Evolutionary conservation across 2,888 invertebrate genomes (phyloP).

Genomic region (Tiphia femorata): DNA sequence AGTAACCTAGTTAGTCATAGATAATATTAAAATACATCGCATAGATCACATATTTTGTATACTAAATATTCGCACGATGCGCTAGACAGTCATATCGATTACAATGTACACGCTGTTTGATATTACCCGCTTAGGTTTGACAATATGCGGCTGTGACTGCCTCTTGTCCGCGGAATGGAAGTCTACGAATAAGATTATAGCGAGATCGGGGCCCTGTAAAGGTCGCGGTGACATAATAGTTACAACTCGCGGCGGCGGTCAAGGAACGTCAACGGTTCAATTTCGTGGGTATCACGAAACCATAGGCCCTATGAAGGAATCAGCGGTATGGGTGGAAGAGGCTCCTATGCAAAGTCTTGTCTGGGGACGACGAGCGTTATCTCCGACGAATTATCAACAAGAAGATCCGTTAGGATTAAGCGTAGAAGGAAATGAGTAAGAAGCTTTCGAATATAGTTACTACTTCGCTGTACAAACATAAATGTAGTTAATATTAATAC

Average conservation of each 20-base stretch:
- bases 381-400: constrained; percentile 87
- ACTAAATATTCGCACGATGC: no score
- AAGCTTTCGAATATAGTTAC: background rate
- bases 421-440: constrained; percentile 88
- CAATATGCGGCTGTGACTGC: constrained; percentile 97
- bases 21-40: background rate
- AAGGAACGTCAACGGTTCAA: constrained; percentile 90
- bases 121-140: constrained; percentile 75
- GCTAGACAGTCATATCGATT: background rate
- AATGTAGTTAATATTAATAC: constrained; percentile 8
- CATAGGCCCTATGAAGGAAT: constrained; percentile 95
- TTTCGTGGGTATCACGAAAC: constrained; percentile 90
- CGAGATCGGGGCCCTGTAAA: constrained; percentile 92
- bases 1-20: background rate
- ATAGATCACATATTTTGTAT: no score
- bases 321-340: constrained; percentile 99
- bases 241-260: constrained; percentile 87
- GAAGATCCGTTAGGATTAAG: constrained; percentile 95
- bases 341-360: constrained; percentile 84
- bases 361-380: constrained; percentile 87
- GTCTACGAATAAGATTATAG: constrained; percentile 95
- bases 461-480: background rate
- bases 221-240: constrained; percentile 93
- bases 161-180: constrained; percentile 97
- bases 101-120: background rate